phyloP scores from a whole-genome alignment of 2,113 vertebrate species.

The Callaeas wilsoni region DNA sequence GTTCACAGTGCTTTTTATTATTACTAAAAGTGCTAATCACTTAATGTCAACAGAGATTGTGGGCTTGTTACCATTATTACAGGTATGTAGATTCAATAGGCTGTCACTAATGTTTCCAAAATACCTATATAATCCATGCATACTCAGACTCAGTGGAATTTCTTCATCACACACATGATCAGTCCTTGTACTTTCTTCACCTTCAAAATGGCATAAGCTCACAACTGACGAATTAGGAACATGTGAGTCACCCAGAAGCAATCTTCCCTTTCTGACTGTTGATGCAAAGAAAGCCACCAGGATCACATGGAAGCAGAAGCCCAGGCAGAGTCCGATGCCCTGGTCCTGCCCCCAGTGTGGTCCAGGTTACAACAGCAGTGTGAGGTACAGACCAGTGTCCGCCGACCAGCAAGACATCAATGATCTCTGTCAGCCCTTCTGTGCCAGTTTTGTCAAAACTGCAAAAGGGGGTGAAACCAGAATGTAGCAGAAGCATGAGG shows the following conservation, averaged over 20 bases:
- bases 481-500: not conserved
- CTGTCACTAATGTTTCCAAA: not conserved
- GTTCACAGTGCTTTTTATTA: not conserved
- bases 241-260: not conserved
- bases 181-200: not conserved
- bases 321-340: not conserved
- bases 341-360: not conserved
- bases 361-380: rapidly evolving
- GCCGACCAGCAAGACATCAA: rapidly evolving
- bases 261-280: not conserved
- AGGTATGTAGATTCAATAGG: not conserved
- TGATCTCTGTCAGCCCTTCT: not conserved
- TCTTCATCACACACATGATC: not conserved
- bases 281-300: not conserved
- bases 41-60: not conserved
- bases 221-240: not conserved
- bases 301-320: not conserved
- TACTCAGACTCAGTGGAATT: not conserved
- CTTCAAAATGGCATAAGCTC: not conserved
- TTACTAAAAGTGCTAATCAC: not conserved
- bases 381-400: not conserved
- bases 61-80: not conserved
- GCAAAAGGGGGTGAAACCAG: not conserved
- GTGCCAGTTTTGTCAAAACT: not conserved
- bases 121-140: not conserved